Percentiles rank a stretch among this genome's conserved stretches.
Evolutionary conservation across 2,888 invertebrate species (phyloP).

Genomic region (Pachliopta kotzebuea): DNA sequence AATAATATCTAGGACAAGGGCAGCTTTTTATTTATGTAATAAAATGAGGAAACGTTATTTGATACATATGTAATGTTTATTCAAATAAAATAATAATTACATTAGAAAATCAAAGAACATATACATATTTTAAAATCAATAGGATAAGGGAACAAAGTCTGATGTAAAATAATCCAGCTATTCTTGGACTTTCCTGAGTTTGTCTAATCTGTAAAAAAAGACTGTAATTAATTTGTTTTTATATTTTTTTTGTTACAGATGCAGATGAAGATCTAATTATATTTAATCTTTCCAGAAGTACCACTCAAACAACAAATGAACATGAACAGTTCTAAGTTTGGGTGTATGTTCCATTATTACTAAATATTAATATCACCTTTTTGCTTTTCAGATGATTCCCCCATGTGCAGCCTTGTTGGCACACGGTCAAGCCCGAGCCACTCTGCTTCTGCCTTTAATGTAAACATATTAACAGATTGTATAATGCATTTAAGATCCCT

Average conservation of each 20-base stretch:
- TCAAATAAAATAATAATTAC: slow-evolving; percentile 50
- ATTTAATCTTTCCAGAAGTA: slow-evolving; percentile 55
- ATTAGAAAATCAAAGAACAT: slow-evolving; percentile 45
- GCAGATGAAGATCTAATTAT: slow-evolving; percentile 70
- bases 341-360: slow-evolving; percentile 60
- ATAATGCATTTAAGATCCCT: slow-evolving; percentile 46
- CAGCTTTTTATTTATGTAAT: slow-evolving; percentile 61
- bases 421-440: slow-evolving; percentile 84
- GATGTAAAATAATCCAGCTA: slow-evolving; percentile 33
- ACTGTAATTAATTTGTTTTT: slow-evolving; percentile 61
- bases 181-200: slow-evolving; percentile 45
- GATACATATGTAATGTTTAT: slow-evolving; percentile 41
- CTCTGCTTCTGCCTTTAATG: slow-evolving; percentile 81
- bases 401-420: slow-evolving; percentile 82
- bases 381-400: slow-evolving; percentile 78
- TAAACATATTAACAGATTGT: slow-evolving; percentile 66
- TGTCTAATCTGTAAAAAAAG: slow-evolving; percentile 66
- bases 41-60: slow-evolving; percentile 36
- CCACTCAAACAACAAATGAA: slow-evolving; percentile 56
- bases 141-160: slow-evolving; percentile 32
- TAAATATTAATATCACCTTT: slow-evolving; percentile 71
- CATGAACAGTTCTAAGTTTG: slow-evolving; percentile 54
- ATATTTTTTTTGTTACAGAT: slow-evolving; percentile 76
- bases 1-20: slow-evolving; percentile 60
- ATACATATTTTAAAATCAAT: slow-evolving; percentile 40